Evolutionary conservation across 2,797 vertebrate genomes (phyloP).

Genomic region (Molothrus ater): DNA sequence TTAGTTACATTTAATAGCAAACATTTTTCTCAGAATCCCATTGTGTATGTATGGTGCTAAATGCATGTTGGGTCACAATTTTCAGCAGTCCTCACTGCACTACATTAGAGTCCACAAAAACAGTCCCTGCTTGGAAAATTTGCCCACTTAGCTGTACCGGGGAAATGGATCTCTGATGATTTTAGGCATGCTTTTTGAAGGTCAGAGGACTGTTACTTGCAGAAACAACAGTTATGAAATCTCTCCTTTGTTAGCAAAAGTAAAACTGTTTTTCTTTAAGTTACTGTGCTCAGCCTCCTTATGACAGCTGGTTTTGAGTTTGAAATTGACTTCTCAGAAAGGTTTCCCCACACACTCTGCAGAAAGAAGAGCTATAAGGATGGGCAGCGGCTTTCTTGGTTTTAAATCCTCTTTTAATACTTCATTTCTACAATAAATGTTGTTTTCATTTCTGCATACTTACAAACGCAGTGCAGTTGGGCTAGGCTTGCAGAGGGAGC

Average conservation of each 20-base stretch:
- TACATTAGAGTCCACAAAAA: not conserved
- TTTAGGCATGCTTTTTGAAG: not conserved
- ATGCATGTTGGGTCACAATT: not conserved
- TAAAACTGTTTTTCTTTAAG: not conserved
- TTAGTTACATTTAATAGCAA: not conserved
- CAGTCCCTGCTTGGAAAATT: not conserved
- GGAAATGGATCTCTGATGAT: not conserved
- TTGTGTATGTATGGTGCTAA: not conserved
- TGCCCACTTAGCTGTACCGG: not conserved
- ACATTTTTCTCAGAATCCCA: not conserved
- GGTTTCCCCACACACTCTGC: not conserved
- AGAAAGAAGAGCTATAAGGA: not conserved
- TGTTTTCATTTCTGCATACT: not conserved
- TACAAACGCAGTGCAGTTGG: not conserved
- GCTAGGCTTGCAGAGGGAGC: not conserved
- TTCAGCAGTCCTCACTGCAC: not conserved
- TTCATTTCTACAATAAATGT: not conserved
- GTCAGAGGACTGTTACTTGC: not conserved
- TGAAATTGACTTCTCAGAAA: not conserved
- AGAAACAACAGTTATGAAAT: not conserved
- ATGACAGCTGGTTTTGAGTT: not conserved
- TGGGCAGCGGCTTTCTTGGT: not conserved
- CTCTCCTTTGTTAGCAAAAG: not conserved
- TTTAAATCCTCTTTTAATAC: not conserved
- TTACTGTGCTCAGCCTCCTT: not conserved